Conservation (phyloP, 2,888 invertebrate genomes). For the Orthosia incerta region DNA sequence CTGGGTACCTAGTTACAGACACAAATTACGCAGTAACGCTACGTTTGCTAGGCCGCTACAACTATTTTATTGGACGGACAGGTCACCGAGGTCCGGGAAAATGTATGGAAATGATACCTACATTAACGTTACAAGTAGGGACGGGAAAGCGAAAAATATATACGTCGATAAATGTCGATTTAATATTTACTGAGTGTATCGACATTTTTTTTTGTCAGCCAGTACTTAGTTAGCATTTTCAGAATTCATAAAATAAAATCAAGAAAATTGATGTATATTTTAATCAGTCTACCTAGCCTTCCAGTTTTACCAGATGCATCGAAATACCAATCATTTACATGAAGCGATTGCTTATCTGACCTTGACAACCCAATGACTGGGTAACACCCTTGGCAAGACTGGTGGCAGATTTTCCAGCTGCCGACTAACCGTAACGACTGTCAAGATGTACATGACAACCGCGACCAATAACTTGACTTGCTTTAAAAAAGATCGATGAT, state of each 20-base stretch:
- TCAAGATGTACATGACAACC: too few relatives aligned
- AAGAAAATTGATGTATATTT: too few relatives aligned
- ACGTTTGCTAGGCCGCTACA: conserved; percentile 13
- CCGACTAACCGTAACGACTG: too few relatives aligned
- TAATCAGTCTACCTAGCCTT: too few relatives aligned
- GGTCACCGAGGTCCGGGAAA: neutral
- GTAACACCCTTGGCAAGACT: too few relatives aligned
- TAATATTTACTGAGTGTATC: neutral
- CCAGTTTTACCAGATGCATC: too few relatives aligned
- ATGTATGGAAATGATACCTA: conserved; percentile 10
- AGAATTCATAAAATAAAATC: neutral
- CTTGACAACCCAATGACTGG: too few relatives aligned
- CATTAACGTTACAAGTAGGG: conserved; percentile 26
- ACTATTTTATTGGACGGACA: conserved; percentile 24
- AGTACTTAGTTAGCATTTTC: neutral
- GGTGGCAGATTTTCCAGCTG: too few relatives aligned
- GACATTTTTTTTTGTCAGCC: neutral
- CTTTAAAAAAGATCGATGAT: neutral
- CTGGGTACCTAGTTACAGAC: neutral
- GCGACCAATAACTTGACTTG: too few relatives aligned
- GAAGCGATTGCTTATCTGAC: too few relatives aligned
- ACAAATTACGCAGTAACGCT: conserved; percentile 11
- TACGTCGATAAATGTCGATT: neutral
- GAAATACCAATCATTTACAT: too few relatives aligned
- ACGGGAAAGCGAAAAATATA: neutral